Evolutionary conservation across 1,140 invertebrate genomes (phyloP), one percentile per base, ranked within the genome.

Genomic region (Epicauta chinensis): DNA sequence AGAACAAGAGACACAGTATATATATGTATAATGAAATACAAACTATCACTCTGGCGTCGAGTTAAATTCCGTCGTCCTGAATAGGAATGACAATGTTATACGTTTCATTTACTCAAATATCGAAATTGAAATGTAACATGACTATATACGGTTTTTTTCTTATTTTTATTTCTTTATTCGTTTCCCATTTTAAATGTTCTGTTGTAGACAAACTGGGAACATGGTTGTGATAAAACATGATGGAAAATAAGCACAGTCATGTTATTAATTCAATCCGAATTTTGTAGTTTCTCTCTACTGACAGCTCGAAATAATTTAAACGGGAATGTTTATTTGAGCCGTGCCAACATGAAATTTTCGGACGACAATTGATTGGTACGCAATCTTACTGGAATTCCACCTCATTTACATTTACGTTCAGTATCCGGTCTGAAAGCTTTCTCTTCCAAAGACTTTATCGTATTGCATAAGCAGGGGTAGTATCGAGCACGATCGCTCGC

Each of bases 91-190:
- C 23, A 23, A 23, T 23, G 23, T 23, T 23, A 23, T 23, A 23
- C 23, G 7, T 23, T 23, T 23, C 23, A 23, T 23, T 23, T 23
- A 23, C 23, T 23, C 23, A 23, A 23, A 23, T 7, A 23, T 23
- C 7, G 23, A 7, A 23, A 23, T 23, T 23, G 50, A 52, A 52
- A 52, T 43, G 50, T 38, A 45, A 52, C 50, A 52, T 51, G 35
- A 32, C 49, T 14, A 51, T 52, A 52, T 43, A 44, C 16, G 16
- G 23, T 37, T 40, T 23, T 31, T 35, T 37, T 12, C 13, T 50
- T 31, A 31, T 50, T 34, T 40, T 30, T 16, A 23, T 50, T 49
- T 50, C 37, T 30, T 31, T 34, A 32, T 29, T 36, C 16, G 40
- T 50, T 50, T 40, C 11, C 9, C 35, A 10, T 50, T 37, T 10